Base-by-base conservation (phyloP, 2,888 invertebrate genomes). In the Pomacea canaliculata region DNA sequence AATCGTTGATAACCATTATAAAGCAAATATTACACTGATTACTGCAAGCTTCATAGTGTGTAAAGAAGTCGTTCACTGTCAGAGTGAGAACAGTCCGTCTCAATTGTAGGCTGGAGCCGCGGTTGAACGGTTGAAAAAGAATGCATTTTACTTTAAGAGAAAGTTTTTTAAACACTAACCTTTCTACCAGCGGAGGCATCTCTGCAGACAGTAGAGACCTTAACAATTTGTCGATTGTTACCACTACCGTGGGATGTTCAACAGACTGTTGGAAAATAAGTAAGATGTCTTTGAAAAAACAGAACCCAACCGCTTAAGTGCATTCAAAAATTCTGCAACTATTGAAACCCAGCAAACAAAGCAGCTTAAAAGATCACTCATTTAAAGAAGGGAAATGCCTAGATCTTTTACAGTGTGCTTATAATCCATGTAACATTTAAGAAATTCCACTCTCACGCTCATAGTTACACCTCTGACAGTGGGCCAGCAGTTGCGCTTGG, bases 211-310 rank as follows among this genome's bases (percentile, higher is more conserved):
- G 99, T 99, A 23, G 99, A 99, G 76, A 99, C 99, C 93, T 99
- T 99, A 95, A 99, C 99, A 93, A 99, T 99, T 92, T 99, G 99
- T 94, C 99, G 99, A 94, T 99, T 99, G 94, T 99, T 99, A 98
- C 99, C 99, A 96, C 99, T 99, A 94, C 99, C 99, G 90, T 99
- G 99, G 90, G 99, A 99, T 99, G 99, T 93, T 99, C 99, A 86
- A 99, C 99, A 77, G 99, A 99, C 93, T 91, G 56, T 23, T 23
- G 46, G n/a, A 70, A 70, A 70, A 37, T 8, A 70, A 37, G n/a
- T 18, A 10, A 59, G 23, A 5, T 59, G 65, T 70, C 73, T 23
- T 77, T 66, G 74, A 74, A 63, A 63, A 74, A 77, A 56, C 51
- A 37, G 1, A 37, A 37, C 37, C 23, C 23, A 23, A 37, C 5